A percentile compares a stretch with the other conserved stretches of the same genome.
Evolutionary conservation across 2,113 vertebrate genomes (phyloP).

Genomic region (Merops nubicus): DNA sequence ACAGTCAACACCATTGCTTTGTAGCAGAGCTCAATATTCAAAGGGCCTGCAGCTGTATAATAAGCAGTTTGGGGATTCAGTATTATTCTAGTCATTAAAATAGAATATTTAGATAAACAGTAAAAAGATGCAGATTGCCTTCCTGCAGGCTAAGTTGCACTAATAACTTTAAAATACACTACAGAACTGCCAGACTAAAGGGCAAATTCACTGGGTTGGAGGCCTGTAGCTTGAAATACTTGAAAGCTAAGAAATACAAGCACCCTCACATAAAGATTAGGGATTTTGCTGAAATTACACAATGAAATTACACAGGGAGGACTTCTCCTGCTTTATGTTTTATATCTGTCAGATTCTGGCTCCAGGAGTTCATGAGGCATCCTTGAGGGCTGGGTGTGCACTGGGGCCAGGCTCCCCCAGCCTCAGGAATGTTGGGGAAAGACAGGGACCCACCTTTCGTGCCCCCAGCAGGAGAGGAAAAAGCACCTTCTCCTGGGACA

Average conservation of each 20-base stretch:
- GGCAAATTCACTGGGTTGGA: not conserved
- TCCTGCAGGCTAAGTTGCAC: not conserved
- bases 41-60: slow-evolving; percentile 35
- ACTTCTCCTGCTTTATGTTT: not conserved
- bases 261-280: not conserved
- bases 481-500: not conserved
- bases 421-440: rapidly evolving
- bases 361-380: rapidly evolving
- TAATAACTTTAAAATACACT: not conserved
- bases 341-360: not conserved
- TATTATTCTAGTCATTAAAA: slow-evolving; percentile 39
- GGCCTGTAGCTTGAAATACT: not conserved
- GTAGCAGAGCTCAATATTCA: slow-evolving; percentile 3
- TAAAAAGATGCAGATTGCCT: slow-evolving; percentile 12
- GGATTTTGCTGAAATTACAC: not conserved
- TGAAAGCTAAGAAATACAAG: not conserved
- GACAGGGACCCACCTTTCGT: not conserved
- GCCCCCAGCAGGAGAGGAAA: not conserved
- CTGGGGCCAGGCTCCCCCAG: not conserved
- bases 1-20: not conserved
- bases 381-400: rapidly evolving
- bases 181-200: not conserved
- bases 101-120: slow-evolving; percentile 32
- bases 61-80: not conserved
- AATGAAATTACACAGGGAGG: not conserved